These are phyloP conservation scores for Trematocara variabile DNA, from an alignment of 2,113 vertebrate species.

Conservation along the genomic window DNA sequence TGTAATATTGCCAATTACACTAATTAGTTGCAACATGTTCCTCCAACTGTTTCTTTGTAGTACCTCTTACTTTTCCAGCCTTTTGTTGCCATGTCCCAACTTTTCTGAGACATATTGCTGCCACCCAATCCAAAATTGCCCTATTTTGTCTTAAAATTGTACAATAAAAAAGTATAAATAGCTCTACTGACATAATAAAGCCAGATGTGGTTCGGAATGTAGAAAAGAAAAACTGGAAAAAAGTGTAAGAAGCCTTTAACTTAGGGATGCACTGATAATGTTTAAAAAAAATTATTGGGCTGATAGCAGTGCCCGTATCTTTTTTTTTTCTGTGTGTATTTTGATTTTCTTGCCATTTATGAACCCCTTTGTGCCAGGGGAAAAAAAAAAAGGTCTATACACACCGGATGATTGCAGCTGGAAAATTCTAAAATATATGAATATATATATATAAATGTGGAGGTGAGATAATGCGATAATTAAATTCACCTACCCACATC, in stretches of 20 bases:
- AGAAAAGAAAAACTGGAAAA: neutral
- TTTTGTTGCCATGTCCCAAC: neutral
- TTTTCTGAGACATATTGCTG: neutral
- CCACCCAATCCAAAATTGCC: neutral
- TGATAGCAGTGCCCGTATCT: neutral
- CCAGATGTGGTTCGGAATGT: neutral
- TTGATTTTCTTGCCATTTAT: neutral
- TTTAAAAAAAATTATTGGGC: neutral
- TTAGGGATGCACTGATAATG: neutral
- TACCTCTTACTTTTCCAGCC: neutral
- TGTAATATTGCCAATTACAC: neutral
- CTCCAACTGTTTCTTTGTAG: neutral
- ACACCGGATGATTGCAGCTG: neutral
- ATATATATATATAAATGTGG: neutral
- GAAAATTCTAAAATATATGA: neutral
- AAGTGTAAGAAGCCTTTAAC: neutral
- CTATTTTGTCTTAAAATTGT: neutral
- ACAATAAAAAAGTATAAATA: neutral
- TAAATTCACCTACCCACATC: slow-evolving; percentile 84
- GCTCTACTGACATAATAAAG: neutral
- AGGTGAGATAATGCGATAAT: neutral
- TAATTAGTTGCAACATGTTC: neutral
- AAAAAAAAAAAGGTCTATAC: neutral
- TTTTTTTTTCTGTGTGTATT: neutral
- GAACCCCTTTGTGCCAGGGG: neutral